A percentile compares a stretch with the other conserved stretches of the same genome.
These are phyloP conservation scores for Drosophila barbarae DNA, from an alignment of 2,888 invertebrate species.

Conservation along the genomic window DNA sequence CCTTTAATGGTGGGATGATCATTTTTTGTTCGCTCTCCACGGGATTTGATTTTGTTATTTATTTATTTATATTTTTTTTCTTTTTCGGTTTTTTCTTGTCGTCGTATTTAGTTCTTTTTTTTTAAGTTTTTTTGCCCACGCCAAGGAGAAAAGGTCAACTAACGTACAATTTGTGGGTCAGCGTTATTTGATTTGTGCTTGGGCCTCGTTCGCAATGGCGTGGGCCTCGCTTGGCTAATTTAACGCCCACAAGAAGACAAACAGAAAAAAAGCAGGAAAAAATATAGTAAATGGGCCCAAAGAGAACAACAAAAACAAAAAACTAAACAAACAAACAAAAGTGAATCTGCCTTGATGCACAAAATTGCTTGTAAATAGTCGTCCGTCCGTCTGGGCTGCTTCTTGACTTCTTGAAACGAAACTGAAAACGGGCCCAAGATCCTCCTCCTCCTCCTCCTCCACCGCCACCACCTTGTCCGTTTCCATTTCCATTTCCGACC, in stretches of 20 bases:
- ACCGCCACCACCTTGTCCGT: constrained; percentile 37
- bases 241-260: constrained; percentile 63
- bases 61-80: constrained; percentile 10
- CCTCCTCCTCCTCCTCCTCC: constrained; percentile 43
- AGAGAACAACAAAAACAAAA: constrained; percentile 12
- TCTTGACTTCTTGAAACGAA: constrained; percentile 64
- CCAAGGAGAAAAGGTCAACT: constrained; percentile 66
- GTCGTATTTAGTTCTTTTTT: constrained; percentile 1
- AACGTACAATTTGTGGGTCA: constrained; percentile 73
- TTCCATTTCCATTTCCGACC: constrained; percentile 79
- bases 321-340: constrained; percentile 62
- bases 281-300: constrained; percentile 11
- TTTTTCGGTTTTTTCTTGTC: constrained; percentile 1
- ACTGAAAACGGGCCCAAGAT: constrained; percentile 64
- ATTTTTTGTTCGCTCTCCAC: constrained; percentile 21
- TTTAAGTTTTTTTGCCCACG: constrained; percentile 26
- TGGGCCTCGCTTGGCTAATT: constrained; percentile 64
- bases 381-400: constrained; percentile 52
- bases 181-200: constrained; percentile 68
- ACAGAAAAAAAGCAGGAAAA: constrained; percentile 8
- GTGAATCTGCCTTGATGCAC: constrained; percentile 66
- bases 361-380: constrained; percentile 64
- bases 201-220: constrained; percentile 54
- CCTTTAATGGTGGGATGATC: constrained; percentile 42
- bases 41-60: constrained; percentile 31